Percentiles rank a stretch among this genome's conserved stretches.
phyloP scores from a whole-genome alignment of 1,140 invertebrate species.

The Proctacanthus coquilletti region DNA sequence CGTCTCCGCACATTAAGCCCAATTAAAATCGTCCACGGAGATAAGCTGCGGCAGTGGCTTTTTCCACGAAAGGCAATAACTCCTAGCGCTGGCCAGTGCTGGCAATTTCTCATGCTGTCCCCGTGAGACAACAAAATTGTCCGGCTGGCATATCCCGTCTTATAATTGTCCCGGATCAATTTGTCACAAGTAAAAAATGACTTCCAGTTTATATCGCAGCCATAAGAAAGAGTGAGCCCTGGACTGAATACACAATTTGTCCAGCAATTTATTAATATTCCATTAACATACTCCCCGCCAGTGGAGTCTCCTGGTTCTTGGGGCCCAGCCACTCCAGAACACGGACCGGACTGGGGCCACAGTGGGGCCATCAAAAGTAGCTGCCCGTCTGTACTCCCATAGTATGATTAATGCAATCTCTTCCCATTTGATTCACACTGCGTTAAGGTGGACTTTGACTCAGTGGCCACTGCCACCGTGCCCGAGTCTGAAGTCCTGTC shows the following conservation, averaged over 20 bases:
- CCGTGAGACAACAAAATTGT: too few species aligned
- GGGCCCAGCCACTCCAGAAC: too few species aligned
- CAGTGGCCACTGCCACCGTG: too few species aligned
- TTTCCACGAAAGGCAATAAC: background rate
- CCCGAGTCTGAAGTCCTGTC: too few species aligned
- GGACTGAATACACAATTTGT: slow-evolving; percentile 11
- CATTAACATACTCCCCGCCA: slow-evolving; percentile 8
- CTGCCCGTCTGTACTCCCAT: too few species aligned
- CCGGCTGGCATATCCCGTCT: background rate
- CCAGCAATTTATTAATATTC: slow-evolving; percentile 13
- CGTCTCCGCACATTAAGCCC: too few species aligned
- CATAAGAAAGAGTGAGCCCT: background rate
- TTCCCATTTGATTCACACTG: background rate
- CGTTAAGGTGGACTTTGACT: too few species aligned
- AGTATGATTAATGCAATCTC: background rate
- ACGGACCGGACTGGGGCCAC: background rate
- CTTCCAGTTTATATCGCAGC: slow-evolving; percentile 1
- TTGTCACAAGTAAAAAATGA: slow-evolving; percentile 3
- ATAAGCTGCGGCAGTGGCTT: too few species aligned
- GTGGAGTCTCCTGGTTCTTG: too few species aligned
- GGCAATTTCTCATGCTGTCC: background rate
- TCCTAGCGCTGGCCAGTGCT: background rate
- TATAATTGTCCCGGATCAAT: background rate
- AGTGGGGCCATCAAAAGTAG: slow-evolving; percentile 1
- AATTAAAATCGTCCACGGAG: too few species aligned